Evolutionary conservation across 2,797 vertebrate genomes (phyloP).

Genomic region (Notolepis coatsorum): DNA sequence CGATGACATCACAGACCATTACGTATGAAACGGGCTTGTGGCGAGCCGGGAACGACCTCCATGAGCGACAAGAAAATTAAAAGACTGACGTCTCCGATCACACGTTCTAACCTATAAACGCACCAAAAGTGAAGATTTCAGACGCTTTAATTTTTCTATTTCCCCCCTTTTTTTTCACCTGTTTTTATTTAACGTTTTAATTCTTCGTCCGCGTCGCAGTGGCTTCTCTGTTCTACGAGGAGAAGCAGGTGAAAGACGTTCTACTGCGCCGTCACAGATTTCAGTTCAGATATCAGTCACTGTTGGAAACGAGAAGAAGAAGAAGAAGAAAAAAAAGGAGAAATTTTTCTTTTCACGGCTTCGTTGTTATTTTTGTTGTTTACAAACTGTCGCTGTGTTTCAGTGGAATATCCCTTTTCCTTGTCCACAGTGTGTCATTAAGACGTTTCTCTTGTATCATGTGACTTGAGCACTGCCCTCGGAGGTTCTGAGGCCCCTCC

Average conservation of each 20-base stretch:
- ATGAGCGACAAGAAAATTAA: slow-evolving; percentile 3
- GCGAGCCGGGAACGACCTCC: slow-evolving; percentile 7
- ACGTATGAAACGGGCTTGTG: slow-evolving; percentile 73
- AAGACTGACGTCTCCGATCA: slow-evolving; percentile 41
- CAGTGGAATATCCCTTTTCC: background rate
- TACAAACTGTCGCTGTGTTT: slow-evolving; percentile 37
- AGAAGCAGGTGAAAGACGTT: background rate
- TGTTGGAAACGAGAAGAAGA: slow-evolving; percentile 31
- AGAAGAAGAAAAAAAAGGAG: slow-evolving; percentile 8
- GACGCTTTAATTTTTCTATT: slow-evolving; percentile 44
- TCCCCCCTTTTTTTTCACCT: slow-evolving; percentile 24
- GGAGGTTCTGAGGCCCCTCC: no score
- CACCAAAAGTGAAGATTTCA: slow-evolving; percentile 69
- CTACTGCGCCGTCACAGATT: slow-evolving; percentile 23
- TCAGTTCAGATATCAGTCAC: slow-evolving; percentile 15
- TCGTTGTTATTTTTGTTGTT: slow-evolving; percentile 41
- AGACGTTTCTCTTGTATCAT: slow-evolving; percentile 10
- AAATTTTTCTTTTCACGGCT: slow-evolving; percentile 4
- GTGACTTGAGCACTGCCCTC: slow-evolving; percentile 20
- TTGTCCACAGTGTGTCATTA: slow-evolving; percentile 23
- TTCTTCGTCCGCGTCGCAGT: slow-evolving; percentile 30
- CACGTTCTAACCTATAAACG: slow-evolving; percentile 26
- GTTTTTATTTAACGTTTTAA: slow-evolving; percentile 41
- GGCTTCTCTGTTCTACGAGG: slow-evolving; percentile 23
- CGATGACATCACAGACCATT: slow-evolving; percentile 85